Percentiles rank a stretch among this genome's conserved stretches.
Evolutionary conservation across 2,113 vertebrate species (phyloP).

Genomic region (Monarcha castaneiventris): DNA sequence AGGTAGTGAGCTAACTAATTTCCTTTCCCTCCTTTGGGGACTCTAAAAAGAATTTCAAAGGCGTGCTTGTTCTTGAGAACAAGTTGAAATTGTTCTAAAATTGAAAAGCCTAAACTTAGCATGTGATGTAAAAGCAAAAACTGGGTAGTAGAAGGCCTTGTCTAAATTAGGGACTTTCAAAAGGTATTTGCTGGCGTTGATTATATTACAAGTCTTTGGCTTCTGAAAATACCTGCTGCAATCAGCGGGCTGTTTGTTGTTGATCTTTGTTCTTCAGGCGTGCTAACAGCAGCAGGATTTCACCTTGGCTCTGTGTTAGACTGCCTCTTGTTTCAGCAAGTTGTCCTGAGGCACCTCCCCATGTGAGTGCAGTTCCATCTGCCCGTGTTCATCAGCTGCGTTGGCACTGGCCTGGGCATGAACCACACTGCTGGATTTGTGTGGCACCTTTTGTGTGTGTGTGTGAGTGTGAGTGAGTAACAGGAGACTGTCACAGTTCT

Average conservation of each 20-base stretch:
- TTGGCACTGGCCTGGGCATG: neutral
- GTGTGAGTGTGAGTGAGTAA: neutral
- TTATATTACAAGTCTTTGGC: neutral
- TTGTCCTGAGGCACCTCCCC: neutral
- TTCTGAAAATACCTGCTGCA: neutral
- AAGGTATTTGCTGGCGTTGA: neutral
- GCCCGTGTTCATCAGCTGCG: neutral
- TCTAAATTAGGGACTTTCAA: neutral
- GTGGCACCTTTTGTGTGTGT: neutral
- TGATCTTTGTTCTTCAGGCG: neutral
- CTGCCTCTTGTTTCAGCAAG: neutral
- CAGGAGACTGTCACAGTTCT: neutral
- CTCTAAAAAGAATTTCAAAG: slow-evolving; percentile 62
- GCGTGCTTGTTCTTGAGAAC: slow-evolving; percentile 49
- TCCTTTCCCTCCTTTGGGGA: slow-evolving; percentile 56
- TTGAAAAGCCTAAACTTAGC: slow-evolving; percentile 38
- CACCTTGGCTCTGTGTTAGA: neutral
- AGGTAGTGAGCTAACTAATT: slow-evolving; percentile 58
- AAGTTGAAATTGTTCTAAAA: slow-evolving; percentile 58
- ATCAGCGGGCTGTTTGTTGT: neutral
- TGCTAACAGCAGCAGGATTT: neutral
- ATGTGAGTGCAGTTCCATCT: neutral
- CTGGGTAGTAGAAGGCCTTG: neutral
- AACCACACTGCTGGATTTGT: accelerated
- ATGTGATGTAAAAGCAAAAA: slow-evolving; percentile 20